Percentiles rank a stretch among this genome's conserved stretches.
Evolutionary conservation across 2,113 vertebrate species (phyloP).

Genomic region (Anolis sagrei): DNA sequence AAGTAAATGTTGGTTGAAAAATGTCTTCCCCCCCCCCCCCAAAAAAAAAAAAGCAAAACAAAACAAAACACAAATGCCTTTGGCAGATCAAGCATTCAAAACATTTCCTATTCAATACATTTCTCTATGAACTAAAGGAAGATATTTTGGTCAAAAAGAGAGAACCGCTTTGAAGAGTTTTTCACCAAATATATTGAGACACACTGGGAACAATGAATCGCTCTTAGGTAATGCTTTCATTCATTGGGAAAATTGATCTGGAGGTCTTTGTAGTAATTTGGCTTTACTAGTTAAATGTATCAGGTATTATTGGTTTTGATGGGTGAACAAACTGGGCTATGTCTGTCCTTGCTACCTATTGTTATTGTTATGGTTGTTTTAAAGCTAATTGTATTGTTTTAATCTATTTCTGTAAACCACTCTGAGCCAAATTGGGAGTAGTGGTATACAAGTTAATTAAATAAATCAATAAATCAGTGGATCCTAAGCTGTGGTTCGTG

Average conservation of each 20-base stretch:
- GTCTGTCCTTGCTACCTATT: no score
- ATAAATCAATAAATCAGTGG: no score
- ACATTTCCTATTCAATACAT: background rate
- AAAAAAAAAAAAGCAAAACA: background rate
- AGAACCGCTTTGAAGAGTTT: background rate
- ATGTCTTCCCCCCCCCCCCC: background rate
- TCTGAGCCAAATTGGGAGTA: no score
- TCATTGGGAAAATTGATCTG: background rate
- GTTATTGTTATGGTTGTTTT: no score
- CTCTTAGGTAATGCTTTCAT: background rate
- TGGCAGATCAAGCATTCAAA: conserved; percentile 28
- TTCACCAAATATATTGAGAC: conserved; percentile 5
- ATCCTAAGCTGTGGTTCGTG: no score
- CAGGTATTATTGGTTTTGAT: no score
- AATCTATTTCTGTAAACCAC: no score
- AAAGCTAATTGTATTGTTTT: no score
- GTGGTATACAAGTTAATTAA: no score
- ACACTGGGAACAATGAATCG: background rate
- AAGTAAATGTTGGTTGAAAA: conserved; percentile 64
- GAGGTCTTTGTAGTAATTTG: no score
- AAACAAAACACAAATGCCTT: conserved; percentile 47
- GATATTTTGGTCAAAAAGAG: conserved; percentile 34
- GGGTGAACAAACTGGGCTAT: no score
- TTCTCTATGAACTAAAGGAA: background rate
- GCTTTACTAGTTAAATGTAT: background rate